phyloP scores from a whole-genome alignment of 2,113 vertebrate genomes.

The Patagioenas fasciata region DNA sequence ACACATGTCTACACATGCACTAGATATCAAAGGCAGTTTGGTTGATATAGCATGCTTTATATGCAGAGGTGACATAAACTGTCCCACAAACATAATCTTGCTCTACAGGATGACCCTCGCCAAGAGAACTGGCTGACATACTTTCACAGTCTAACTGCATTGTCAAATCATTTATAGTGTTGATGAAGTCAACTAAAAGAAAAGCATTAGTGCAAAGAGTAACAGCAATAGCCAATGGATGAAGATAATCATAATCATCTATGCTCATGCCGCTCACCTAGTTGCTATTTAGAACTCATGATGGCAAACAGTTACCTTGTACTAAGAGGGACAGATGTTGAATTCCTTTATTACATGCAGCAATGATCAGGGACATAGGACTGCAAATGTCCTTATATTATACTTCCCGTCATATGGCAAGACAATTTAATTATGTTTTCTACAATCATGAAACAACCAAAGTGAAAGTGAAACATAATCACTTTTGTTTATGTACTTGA shows the following conservation, averaged over 20 bases:
- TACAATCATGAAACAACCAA: neutral
- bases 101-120: neutral
- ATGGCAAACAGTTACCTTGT: neutral
- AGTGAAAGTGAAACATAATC: neutral
- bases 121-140: neutral
- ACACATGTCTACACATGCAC: neutral
- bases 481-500: neutral
- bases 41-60: neutral
- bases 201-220: neutral
- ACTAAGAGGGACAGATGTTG: neutral
- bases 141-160: neutral
- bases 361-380: neutral
- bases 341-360: neutral
- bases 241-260: neutral
- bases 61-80: neutral
- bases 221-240: neutral
- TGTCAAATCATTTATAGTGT: neutral
- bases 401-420: neutral
- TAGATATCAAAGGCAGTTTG: neutral
- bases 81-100: neutral
- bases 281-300: neutral
- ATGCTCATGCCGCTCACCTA: fast-evolving
- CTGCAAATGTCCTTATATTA: neutral
- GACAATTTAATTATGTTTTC: neutral
- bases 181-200: neutral